Conservation (phyloP, 2,888 invertebrate species). For the Heliothis peltigera region DNA sequence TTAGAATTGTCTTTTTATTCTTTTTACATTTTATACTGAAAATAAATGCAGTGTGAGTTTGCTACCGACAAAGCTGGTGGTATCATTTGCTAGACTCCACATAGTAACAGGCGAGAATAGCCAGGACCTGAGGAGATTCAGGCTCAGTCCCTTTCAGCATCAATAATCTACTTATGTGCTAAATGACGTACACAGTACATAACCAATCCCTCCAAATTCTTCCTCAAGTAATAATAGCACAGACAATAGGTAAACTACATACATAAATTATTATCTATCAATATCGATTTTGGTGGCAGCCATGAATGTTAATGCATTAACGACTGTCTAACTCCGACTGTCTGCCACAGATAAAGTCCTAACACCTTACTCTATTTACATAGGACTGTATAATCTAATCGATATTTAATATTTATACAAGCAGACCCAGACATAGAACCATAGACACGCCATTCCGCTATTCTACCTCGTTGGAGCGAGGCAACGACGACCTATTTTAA, state of each 20-base stretch:
- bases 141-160: too few species aligned
- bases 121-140: too few species aligned
- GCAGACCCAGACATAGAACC: slow-evolving; percentile 1
- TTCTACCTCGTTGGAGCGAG: slow-evolving; percentile 1
- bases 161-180: too few species aligned
- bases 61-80: too few species aligned
- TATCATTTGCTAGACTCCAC: too few species aligned
- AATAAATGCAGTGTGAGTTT: too few species aligned
- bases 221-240: slow-evolving; percentile 7
- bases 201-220: neutral
- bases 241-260: neutral
- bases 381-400: slow-evolving; percentile 50
- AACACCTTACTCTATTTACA: slow-evolving; percentile 34
- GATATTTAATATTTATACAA: slow-evolving; percentile 28
- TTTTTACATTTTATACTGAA: too few species aligned
- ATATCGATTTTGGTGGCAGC: slow-evolving; percentile 8
- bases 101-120: too few species aligned
- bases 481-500: slow-evolving; percentile 2
- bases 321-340: slow-evolving; percentile 18
- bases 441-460: slow-evolving; percentile 7
- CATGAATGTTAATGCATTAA: slow-evolving; percentile 29
- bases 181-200: too few species aligned
- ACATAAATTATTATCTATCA: slow-evolving; percentile 16
- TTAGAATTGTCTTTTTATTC: too few species aligned
- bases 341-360: slow-evolving; percentile 38